Conservation (phyloP, 2,797 vertebrate genomes). For the Diglossa cyanea region DNA sequence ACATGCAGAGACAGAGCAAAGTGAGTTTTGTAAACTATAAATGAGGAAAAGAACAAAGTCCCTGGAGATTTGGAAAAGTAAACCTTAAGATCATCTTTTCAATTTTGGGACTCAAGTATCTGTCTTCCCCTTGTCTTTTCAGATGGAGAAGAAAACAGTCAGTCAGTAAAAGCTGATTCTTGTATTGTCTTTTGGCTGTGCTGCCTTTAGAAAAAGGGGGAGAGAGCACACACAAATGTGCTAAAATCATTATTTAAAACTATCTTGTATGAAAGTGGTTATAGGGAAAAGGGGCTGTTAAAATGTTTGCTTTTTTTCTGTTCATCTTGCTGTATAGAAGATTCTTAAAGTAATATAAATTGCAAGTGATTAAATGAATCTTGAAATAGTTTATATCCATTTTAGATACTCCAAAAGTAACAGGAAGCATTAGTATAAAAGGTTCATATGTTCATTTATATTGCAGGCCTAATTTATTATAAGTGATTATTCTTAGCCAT, state of each 20-base stretch:
- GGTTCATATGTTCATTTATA: constrained; percentile 38
- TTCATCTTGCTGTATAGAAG: constrained; percentile 33
- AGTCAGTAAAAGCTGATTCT: background rate
- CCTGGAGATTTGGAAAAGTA: background rate
- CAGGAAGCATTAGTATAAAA: constrained; percentile 4
- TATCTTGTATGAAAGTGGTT: background rate
- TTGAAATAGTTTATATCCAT: constrained; percentile 35
- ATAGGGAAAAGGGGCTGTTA: background rate
- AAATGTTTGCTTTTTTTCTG: constrained; percentile 26
- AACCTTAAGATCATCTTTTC: background rate
- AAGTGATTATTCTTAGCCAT: constrained; percentile 53
- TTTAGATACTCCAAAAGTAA: constrained; percentile 45
- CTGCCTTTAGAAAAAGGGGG: background rate
- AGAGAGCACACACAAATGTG: fast-evolving
- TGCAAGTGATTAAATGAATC: constrained; percentile 25
- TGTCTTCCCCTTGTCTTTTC: background rate
- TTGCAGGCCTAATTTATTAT: constrained; percentile 64
- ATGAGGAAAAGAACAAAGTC: background rate
- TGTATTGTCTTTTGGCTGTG: background rate
- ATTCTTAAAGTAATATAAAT: constrained; percentile 59
- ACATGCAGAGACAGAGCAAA: background rate
- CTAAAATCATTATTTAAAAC: background rate
- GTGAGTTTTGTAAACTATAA: background rate
- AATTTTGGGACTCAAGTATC: background rate
- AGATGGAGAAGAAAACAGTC: background rate